phyloP scores from a whole-genome alignment of 2,797 vertebrate species.

The Nannoperca australis region DNA sequence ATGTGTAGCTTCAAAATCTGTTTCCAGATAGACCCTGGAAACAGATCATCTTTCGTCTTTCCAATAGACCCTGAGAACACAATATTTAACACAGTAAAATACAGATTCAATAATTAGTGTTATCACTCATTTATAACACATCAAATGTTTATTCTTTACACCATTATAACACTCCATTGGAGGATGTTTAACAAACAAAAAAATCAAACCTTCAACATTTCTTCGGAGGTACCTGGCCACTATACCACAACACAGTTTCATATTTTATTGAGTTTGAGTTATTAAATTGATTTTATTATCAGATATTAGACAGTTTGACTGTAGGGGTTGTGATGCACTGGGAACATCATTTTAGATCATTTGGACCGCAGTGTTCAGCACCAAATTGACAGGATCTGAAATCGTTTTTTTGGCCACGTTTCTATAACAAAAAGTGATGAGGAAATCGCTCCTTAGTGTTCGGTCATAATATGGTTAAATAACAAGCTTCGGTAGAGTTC shows the following conservation, averaged over 20 bases:
- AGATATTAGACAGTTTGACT: constrained; percentile 20
- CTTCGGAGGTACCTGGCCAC: constrained; percentile 29
- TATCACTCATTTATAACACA: constrained; percentile 45
- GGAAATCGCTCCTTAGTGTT: background rate
- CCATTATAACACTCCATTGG: constrained; percentile 65
- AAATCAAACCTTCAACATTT: constrained; percentile 57
- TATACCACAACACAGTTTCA: constrained; percentile 15
- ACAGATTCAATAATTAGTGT: background rate
- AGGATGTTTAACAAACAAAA: constrained; percentile 70
- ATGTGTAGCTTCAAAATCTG: background rate
- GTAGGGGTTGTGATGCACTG: background rate
- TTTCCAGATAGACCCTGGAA: background rate
- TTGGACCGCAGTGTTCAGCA: background rate
- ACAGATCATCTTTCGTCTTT: no score
- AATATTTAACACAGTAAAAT: background rate
- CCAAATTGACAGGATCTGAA: background rate
- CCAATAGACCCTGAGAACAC: background rate
- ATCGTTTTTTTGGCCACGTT: background rate
- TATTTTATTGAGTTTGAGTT: background rate
- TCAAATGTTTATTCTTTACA: constrained; percentile 78
- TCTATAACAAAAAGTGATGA: background rate
- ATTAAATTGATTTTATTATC: background rate
- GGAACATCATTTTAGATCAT: background rate
- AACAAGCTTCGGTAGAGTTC: constrained; percentile 5
- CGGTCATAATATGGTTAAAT: constrained; percentile 1